Base-by-base conservation (phyloP, 1,140 invertebrate genomes). In the Procambarus clarkii region DNA sequence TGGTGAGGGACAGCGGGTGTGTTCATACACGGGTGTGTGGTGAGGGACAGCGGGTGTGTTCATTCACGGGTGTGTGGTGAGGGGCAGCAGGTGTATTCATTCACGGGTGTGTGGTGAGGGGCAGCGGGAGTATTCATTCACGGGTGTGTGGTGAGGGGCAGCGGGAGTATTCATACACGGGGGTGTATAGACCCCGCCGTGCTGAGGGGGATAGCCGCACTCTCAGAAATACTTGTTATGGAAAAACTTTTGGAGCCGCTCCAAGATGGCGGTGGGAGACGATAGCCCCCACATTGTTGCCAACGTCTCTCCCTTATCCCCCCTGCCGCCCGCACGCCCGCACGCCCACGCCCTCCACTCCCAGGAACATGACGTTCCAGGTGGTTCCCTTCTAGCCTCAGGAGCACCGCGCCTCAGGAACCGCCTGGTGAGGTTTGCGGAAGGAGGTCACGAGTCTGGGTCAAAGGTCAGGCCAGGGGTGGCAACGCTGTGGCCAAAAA, bases 161-260 rank as follows among this genome's bases (percentile, higher is more conserved):
- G n/a, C n/a, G 50, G 7, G 50, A 8, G 50, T 54, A 82, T 82
- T 69, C 60, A 69, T 69, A 69, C 21, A 3, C 21, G 60, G 60
- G 0, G 11, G 60, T 69, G 60, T 69, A 15, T 15, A 15, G 3
- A 15, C 11, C 21, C 15, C 11, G 11, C 0, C 15, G 4, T 4
- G 80, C n/a, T 50, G 18, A 9, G 15, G 50, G 50, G 45, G 80
- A 34, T 46, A 71, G 60, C 71, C 48, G 44, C 82, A n/a, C 69
- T 71, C 82, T 77, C 34, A 77, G 64, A 85, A 85, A 85, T 71
- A 85, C 82, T 85, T 85, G 82, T 85, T 85, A 85, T 85, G 82
- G 82, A 85, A 85, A 85, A 85, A 85, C 54, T 85, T 85, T 74
- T 74, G 82, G 82, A 60, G 60, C 3, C 45, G 34, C 82, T 85